These are phyloP conservation scores for Lithophane socia DNA, from an alignment of 2,888 invertebrate species.

Conservation along the genomic window DNA sequence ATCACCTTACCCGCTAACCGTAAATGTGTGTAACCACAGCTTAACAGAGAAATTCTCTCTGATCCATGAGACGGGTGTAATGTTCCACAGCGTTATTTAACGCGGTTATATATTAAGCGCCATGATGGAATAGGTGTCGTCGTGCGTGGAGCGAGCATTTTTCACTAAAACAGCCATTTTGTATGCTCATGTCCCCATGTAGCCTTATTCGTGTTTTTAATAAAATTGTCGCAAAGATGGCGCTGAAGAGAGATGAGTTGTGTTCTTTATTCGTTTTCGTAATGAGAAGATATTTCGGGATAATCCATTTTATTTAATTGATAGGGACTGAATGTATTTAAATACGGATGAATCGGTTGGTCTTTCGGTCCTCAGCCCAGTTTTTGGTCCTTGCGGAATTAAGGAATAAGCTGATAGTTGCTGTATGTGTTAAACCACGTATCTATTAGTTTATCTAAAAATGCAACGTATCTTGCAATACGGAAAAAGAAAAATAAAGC, in stretches of 20 bases:
- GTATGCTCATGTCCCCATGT: background rate
- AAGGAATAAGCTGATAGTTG: background rate
- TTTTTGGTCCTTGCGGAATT: background rate
- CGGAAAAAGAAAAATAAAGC: background rate
- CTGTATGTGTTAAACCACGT: background rate
- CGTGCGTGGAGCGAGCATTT: conserved; percentile 28
- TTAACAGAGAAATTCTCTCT: conserved; percentile 25
- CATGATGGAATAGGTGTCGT: conserved; percentile 29
- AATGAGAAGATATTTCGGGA: background rate
- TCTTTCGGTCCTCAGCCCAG: background rate
- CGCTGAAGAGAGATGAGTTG: background rate
- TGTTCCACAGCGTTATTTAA: conserved; percentile 39
- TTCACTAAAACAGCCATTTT: conserved; percentile 37
- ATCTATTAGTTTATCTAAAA: background rate
- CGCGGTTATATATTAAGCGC: conserved; percentile 37
- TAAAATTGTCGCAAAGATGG: background rate
- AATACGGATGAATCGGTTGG: background rate
- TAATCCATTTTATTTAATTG: background rate
- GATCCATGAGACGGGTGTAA: conserved; percentile 45
- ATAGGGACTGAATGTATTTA: background rate
- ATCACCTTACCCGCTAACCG: background rate
- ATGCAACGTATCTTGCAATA: background rate
- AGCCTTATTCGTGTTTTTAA: background rate
- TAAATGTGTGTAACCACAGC: conserved; percentile 20
- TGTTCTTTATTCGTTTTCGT: background rate